Base-by-base conservation (phyloP, 2,113 vertebrate genomes). In the Coturnix japonica region DNA sequence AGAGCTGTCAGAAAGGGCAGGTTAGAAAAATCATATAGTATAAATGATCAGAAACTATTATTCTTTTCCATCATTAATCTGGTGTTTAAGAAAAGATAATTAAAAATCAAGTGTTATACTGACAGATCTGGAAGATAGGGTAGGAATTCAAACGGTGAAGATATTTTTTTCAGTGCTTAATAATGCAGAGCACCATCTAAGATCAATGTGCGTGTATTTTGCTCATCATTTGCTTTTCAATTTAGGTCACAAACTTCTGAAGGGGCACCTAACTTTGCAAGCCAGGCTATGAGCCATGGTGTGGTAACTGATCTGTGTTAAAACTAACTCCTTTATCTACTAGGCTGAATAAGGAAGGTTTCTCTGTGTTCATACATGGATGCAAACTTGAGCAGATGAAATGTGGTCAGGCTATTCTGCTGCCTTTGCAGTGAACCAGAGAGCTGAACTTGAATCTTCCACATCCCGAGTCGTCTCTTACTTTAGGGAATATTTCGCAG, bases 361-460 rank as follows among this genome's bases (percentile, higher is more conserved):
- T 33, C 81, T 94, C 89, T 93, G 74, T 54, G 13, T 49, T 89
- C 64, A 12, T 3, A n/a, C 0, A 0, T 39, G 67, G 49, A 72
- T 94, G 85, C 5, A 11, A 96, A 87, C 89, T 77, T 19, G 64
- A 95, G 87, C 91, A 92, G 75, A 85, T 65, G 64, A 95, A 92
- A 91, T 89, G 63, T 21, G 28, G 79, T 31, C 63, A 70, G 37
- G 9, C 66, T 86, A 85, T 66, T 82, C 85, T 91, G 66, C 67
- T 85, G 75, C 87, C 37, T 89, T 77, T 87, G 64, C 89, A 87
- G 71, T 80, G 89, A 93, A 77, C 60, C 41, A 39, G 51, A 67
- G 74, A 91, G 37, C 49, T 81, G 78, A 95, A 81, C 81, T 46
- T 75, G 46, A 63, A 71, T 84, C 77, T 84, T 84, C 43, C 65